phyloP scores from a whole-genome alignment of 1,140 invertebrate species.

The Hirudo medicinalis region DNA sequence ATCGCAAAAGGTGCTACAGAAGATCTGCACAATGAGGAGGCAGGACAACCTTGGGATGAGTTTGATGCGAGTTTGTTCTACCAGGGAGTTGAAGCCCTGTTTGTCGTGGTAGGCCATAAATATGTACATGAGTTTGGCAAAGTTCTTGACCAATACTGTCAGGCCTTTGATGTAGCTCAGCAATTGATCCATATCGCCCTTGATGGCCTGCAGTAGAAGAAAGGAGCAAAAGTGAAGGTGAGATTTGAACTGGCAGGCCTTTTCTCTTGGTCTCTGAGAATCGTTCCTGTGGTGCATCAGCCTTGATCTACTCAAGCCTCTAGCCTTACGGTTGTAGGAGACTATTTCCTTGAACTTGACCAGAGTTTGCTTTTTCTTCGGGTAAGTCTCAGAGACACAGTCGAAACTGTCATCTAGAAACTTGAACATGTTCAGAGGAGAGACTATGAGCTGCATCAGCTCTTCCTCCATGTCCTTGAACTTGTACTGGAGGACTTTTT shows the following conservation, averaged over 20 bases:
- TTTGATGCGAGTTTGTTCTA: neutral
- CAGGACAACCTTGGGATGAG: neutral
- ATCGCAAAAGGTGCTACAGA: neutral
- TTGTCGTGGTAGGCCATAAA: neutral
- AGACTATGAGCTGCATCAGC: neutral
- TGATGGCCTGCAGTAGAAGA: neutral
- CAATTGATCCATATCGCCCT: neutral
- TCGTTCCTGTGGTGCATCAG: neutral
- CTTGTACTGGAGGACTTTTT: neutral
- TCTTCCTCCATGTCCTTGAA: neutral
- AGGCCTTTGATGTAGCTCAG: neutral
- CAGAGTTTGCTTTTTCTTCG: neutral
- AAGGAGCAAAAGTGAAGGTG: neutral
- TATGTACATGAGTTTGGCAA: conserved; percentile 9
- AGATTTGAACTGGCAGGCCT: neutral
- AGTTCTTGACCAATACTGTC: neutral
- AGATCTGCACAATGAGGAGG: neutral
- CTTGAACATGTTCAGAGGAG: neutral
- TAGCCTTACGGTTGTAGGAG: too few species aligned
- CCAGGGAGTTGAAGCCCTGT: neutral
- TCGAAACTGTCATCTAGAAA: conserved; percentile 1
- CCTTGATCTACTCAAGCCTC: too few species aligned
- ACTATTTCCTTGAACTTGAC: neutral
- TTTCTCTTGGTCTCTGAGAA: neutral
- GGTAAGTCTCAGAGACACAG: neutral